phyloP scores from a whole-genome alignment of 2,113 vertebrate species.

The Nicator chloris region DNA sequence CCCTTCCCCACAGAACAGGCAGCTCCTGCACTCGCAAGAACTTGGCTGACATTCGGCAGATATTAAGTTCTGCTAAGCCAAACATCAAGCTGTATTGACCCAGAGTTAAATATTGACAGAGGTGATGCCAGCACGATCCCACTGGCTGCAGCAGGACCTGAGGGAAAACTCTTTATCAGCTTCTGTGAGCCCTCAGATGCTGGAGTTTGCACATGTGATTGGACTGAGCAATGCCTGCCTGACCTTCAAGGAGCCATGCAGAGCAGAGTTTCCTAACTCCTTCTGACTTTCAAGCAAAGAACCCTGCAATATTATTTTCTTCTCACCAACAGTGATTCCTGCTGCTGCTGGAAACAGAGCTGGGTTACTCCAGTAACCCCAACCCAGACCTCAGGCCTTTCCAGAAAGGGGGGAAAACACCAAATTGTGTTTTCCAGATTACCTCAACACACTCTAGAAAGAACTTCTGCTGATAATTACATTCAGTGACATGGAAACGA shows the following conservation, averaged over 20 bases:
- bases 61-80: neutral
- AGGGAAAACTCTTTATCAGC: constrained; percentile 7
- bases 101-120: neutral
- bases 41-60: neutral
- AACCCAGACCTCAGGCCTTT: neutral
- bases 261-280: neutral
- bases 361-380: neutral
- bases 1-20: neutral
- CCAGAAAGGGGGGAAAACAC: neutral
- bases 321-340: fast-evolving
- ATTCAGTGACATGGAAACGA: neutral
- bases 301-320: neutral
- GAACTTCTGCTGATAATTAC: neutral
- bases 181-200: neutral
- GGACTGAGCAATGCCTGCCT: neutral
- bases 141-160: neutral
- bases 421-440: neutral
- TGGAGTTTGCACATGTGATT: neutral
- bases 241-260: neutral
- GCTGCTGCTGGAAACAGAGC: neutral
- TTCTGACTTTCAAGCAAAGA: neutral
- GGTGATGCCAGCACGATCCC: neutral
- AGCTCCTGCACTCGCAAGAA: neutral
- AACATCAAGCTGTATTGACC: constrained; percentile 5
- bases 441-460: neutral